Conservation (phyloP, 1,140 invertebrate species). For the Drosophila bifasciata region DNA sequence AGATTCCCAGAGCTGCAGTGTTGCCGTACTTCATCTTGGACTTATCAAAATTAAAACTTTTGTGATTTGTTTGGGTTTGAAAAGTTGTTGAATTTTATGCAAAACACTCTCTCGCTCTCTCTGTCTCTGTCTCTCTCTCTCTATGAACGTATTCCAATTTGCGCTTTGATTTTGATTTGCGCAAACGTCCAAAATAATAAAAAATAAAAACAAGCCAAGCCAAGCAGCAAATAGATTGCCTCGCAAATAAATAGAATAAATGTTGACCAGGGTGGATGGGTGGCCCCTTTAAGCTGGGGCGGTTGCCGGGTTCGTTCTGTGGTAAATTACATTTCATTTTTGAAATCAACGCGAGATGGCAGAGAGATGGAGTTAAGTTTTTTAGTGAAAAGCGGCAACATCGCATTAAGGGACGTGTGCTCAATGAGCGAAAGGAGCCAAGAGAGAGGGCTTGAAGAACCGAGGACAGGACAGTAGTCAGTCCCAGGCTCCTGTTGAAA, state of each 20-base stretch:
- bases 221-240: constrained; percentile 74
- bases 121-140: constrained; percentile 13
- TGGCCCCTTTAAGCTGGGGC: neutral
- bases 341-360: constrained; percentile 36
- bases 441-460: constrained; percentile 9
- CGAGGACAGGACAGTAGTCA: neutral
- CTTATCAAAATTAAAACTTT: constrained; percentile 28
- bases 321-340: constrained; percentile 43
- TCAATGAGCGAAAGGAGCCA: neutral
- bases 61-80: constrained; percentile 57
- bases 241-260: constrained; percentile 65
- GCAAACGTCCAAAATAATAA: constrained; percentile 15
- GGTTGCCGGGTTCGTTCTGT: neutral
- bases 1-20: constrained; percentile 12
- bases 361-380: constrained; percentile 50
- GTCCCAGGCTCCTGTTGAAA: constrained; percentile 50
- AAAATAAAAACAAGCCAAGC: too few relatives aligned
- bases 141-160: constrained; percentile 59
- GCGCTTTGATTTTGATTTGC: constrained; percentile 66
- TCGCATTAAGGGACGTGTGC: constrained; percentile 2
- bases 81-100: constrained; percentile 65
- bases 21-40: constrained; percentile 50
- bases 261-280: constrained; percentile 30
- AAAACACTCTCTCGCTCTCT: constrained; percentile 31
- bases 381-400: constrained; percentile 43